These are phyloP conservation scores for Galeopterus variegatus DNA, from an alignment of 2,113 vertebrate genomes.

Conservation along the genomic window DNA sequence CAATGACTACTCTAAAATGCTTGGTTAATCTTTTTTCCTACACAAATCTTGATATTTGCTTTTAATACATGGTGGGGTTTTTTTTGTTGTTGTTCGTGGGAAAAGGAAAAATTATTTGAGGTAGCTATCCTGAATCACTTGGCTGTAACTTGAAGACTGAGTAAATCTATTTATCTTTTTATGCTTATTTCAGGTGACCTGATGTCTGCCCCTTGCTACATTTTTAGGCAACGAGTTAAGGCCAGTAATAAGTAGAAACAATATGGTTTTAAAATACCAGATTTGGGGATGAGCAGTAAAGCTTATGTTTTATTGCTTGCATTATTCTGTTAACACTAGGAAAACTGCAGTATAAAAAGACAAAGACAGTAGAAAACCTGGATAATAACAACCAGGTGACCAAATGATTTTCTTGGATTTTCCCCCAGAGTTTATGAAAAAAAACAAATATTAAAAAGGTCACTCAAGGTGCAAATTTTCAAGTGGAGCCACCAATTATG, in stretches of 20 bases:
- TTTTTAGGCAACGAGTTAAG: not conserved
- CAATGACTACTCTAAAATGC: conserved; percentile 64
- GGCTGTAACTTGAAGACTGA: conserved; percentile 18
- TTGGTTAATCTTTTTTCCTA: not conserved
- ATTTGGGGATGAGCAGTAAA: not conserved
- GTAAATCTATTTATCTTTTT: not conserved
- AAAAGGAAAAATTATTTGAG: conserved; percentile 45
- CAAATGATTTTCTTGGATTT: not conserved
- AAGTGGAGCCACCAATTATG: not conserved
- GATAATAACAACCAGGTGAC: not conserved
- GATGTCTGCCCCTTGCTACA: not conserved
- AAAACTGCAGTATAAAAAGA: not conserved
- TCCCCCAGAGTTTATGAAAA: not conserved
- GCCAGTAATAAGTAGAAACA: not conserved
- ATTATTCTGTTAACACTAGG: not conserved
- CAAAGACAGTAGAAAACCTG: not conserved
- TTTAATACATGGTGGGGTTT: not conserved
- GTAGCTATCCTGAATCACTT: not conserved
- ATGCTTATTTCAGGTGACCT: not conserved
- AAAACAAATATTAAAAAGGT: not conserved
- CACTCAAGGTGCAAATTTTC: not conserved
- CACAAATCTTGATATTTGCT: conserved; percentile 44
- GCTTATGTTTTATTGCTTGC: not conserved
- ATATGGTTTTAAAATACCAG: not conserved
- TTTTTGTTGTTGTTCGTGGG: not conserved